Evolutionary conservation across 2,113 vertebrate genomes (phyloP).

Genomic region (Meriones unguiculatus): DNA sequence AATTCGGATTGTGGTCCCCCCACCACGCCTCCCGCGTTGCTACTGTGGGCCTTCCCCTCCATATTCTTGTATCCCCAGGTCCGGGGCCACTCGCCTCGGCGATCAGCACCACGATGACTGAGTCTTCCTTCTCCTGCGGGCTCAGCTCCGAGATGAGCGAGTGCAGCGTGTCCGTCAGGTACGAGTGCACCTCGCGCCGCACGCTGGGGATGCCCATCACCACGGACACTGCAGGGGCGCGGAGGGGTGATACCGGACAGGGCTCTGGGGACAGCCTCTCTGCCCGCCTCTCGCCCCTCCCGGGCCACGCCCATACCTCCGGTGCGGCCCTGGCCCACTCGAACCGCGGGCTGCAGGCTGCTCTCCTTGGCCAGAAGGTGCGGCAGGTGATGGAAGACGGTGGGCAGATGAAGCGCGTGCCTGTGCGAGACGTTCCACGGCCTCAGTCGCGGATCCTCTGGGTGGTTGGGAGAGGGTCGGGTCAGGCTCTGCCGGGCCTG

Average conservation of each 20-base stretch:
- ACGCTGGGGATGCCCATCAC: constrained; percentile 99
- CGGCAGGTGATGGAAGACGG: constrained; percentile 99
- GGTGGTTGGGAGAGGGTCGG: not conserved
- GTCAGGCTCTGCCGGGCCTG: not conserved
- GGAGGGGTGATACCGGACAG: not conserved
- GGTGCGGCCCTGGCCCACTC: constrained; percentile 96
- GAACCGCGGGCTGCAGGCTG: constrained; percentile 96
- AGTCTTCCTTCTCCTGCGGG: constrained; percentile 95
- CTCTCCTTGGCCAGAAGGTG: constrained; percentile 97
- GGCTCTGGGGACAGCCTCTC: fast-evolving
- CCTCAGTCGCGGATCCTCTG: constrained; percentile 97
- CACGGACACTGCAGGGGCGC: constrained; percentile 92
- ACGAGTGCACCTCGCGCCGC: constrained; percentile 97
- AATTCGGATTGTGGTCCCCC: not conserved
- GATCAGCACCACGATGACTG: constrained; percentile 97
- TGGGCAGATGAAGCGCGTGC: constrained; percentile 97
- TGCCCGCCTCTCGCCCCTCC: not conserved
- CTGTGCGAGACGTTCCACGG: constrained; percentile 97
- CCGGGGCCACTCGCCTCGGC: constrained; percentile 90
- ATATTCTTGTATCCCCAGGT: fast-evolving
- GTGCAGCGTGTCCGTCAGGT: constrained; percentile 96
- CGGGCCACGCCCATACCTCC: constrained; percentile 90
- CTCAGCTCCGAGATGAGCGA: constrained; percentile 98
- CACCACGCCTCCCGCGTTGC: not conserved
- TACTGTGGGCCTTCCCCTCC: not conserved